Base-by-base conservation (phyloP, 2,888 invertebrate species). In the Tenthredo notha region DNA sequence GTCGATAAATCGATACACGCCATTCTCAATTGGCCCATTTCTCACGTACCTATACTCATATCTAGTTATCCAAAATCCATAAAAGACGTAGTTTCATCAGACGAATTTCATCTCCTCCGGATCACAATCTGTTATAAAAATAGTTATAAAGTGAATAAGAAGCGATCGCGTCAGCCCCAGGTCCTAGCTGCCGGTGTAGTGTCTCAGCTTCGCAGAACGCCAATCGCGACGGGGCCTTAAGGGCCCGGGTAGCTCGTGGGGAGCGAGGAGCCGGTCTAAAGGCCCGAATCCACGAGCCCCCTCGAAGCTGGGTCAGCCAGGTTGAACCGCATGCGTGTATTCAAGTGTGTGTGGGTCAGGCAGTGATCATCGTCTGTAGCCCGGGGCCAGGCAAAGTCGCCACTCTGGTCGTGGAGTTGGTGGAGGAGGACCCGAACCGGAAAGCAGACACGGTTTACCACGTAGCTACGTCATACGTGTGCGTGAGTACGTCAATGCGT, bases 351-450 rank as follows among this genome's bases (percentile, higher is more conserved):
- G 85, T 87, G 87, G 87, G 87, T 90, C 90, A 88, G 87, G 78
- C 87, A 72, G 83, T 85, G 89, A 90, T 88, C 88, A 86, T 85
- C 86, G 90, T 89, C 89, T 88, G 88, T 88, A 87, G 90, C 90
- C 88, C 87, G 84, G 88, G 90, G 89, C 87, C 86, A 88, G 70
- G 84, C 85, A 85, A 86, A 87, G 83, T 83, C 83, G 83, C 83
- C 83, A 83, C 83, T 83, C 83, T 83, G 83, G 83, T 83, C 83
- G 67, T 40, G 61, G 67, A 61, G 47, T 83, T 33, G 47, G 83
- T 29, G 47, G 83, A 83, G 83, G 83, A 83, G 87, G 82, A 86
- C 84, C 84, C 85, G 65, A 77, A 86, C 29, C 85, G 87, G 83
- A 86, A 86, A 86, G 84, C 86, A 86, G 85, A 85, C 78, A 85